Base-by-base conservation (phyloP, 1,140 invertebrate species). In the Eriosoma lanigerum region DNA sequence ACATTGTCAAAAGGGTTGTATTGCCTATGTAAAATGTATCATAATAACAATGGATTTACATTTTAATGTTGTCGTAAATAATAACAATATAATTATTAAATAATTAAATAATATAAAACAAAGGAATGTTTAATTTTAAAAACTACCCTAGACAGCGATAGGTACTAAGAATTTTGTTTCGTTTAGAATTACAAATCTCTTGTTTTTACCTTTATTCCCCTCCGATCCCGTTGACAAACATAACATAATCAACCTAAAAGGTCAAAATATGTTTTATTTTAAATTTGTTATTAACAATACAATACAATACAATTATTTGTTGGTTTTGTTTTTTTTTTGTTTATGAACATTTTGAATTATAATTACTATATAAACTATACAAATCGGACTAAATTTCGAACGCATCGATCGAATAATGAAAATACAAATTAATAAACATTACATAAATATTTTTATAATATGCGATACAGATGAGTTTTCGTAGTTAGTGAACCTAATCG, bases 241-340 rank as follows among this genome's bases (percentile, higher is more conserved):
- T 29, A 72, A 72, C 68, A 72, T 29, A 72, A 72, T 72, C 68
- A 72, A 72, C 68, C 68, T 52, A 72, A 72, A 72, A 72, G 68
- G 68, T 72, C 10, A 72, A 72, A 38, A 38, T 38, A 72, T 52
- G 66, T 48, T 38, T 24, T 52, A 72, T 72, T 72, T 72, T 72
- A 29, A 70, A 70, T 29, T n/a, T n/a, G n/a, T n/a, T n/a, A n/a
- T n/a, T n/a, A 70, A 50, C 68, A 70, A 70, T 70, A 50, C 46
- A 52, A 29, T n/a, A 72, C 29, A 52, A 13, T n/a, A n/a, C n/a
- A n/a, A n/a, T n/a, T n/a, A n/a, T n/a, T n/a, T n/a, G n/a, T n/a
- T n/a, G n/a, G n/a, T 48, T 44, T 21, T 44, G 0, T 70, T 48
- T 70, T 48, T 50, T 62, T 17, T 29, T 29, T 32, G 32, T 58